Evolutionary conservation across 2,888 invertebrate genomes (phyloP), one percentile per base, ranked within the genome.

Genomic region (Cheilosia impressa): DNA sequence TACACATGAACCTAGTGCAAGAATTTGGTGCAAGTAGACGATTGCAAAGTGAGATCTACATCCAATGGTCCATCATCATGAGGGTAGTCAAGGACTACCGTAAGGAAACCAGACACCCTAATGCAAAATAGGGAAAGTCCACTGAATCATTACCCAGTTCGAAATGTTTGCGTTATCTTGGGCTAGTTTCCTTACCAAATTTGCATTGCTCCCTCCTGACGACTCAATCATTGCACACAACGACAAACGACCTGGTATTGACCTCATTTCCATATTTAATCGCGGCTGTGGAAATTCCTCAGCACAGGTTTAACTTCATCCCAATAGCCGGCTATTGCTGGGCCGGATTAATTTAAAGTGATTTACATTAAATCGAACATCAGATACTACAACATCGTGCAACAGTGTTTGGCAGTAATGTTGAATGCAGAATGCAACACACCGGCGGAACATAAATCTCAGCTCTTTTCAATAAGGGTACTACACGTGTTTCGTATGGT

Each of bases 361-460:
- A 84, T 84, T 84, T 84, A 84, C 80, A 84, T 84, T 79, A 80
- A 69, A 84, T 84, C 75, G 84, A 84, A 84, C 84, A 84, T 75
- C 73, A 65, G 84, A 60, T 80, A 79, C 75, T 75, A 84, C 79
- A 79, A 69, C 57, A 57, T 84, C 83, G 83, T 79, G 83, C 73
- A 75, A 69, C 73, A 69, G 79, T 72, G 82, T 65, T 34, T 19
- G 22, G 43, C 34, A 19, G 19, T 58, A 62, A 52, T 55, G 53
- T 66, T 66, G 66, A 62, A 66, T 82, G 58, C 62, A 55, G 66
- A 72, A 77, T 73, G 63, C 63, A 73, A 9, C 57, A 66, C 72
- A 55, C 71, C 34, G 15, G 57, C 31, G 43, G 62, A 83, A 83
- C 78, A 83, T 83, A 78, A 73, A 78, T 78, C 66, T 77, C 38